Conservation (phyloP, 2,888 invertebrate genomes). For the Bugula neritina region DNA sequence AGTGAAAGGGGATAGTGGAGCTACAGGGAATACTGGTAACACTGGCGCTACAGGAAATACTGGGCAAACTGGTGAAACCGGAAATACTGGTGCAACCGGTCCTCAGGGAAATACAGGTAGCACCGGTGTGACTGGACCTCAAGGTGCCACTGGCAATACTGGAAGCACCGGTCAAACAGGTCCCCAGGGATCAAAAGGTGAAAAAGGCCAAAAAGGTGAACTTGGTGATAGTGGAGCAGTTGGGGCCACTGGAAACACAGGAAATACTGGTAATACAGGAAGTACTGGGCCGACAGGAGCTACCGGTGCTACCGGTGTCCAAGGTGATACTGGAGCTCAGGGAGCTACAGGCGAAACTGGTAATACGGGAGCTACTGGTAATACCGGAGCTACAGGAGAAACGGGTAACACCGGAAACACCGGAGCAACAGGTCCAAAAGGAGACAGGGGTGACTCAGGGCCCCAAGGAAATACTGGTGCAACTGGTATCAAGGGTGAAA, state of each 20-base stretch:
- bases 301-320: neutral
- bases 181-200: neutral
- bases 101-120: slow-evolving; percentile 23
- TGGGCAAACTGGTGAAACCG: slow-evolving; percentile 26
- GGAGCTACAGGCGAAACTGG: slow-evolving; percentile 31
- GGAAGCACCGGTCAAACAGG: slow-evolving; percentile 20
- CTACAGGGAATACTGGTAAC: slow-evolving; percentile 5
- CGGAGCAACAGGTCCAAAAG: slow-evolving; percentile 20
- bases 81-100: slow-evolving; percentile 20
- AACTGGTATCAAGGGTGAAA: slow-evolving; percentile 20
- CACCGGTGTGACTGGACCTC: slow-evolving; percentile 28
- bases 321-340: slow-evolving; percentile 9
- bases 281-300: neutral
- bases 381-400: slow-evolving; percentile 23
- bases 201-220: neutral
- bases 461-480: slow-evolving; percentile 4
- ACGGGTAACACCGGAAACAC: neutral
- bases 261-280: slow-evolving; percentile 15
- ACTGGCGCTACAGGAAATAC: slow-evolving; percentile 27
- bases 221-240: slow-evolving; percentile 11
- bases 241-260: slow-evolving; percentile 23
- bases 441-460: slow-evolving; percentile 12
- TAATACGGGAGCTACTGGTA: slow-evolving; percentile 30
- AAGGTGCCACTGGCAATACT: slow-evolving; percentile 23
- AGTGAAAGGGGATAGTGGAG: slow-evolving; percentile 7